phyloP scores from a whole-genome alignment of 92 coral and sea anemone species.

The Micromussa lordhowensis region DNA sequence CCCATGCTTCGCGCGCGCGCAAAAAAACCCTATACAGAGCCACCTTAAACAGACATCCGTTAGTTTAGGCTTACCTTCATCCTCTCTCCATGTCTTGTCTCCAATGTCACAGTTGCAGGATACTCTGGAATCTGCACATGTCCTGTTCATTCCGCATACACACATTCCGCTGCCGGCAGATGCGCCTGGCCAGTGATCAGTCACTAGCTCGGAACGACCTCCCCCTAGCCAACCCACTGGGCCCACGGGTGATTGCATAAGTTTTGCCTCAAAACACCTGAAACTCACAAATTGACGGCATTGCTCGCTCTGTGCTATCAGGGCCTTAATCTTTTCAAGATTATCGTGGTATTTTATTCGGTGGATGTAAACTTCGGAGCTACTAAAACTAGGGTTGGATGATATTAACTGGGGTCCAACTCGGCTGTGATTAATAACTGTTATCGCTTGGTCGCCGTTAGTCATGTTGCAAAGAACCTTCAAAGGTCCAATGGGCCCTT shows the following conservation, averaged over 20 bases:
- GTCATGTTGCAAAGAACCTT: constrained; percentile 87
- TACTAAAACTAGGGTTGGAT: not conserved
- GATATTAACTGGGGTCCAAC: constrained; percentile 11
- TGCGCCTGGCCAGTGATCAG: too few species aligned
- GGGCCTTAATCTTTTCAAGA: constrained; percentile 62
- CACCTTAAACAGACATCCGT: not conserved
- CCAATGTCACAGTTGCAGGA: constrained; percentile 96
- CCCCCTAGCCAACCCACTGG: constrained; percentile 67
- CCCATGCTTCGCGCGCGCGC: too few species aligned
- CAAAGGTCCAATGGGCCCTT: constrained; percentile 71
- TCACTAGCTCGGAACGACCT: constrained; percentile 32
- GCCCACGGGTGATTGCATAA: constrained; percentile 68
- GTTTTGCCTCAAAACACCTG: constrained; percentile 77
- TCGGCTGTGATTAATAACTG: constrained; percentile 75
- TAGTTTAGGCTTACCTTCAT: constrained; percentile 60
- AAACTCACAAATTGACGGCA: constrained; percentile 90
- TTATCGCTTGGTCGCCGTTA: constrained; percentile 48
- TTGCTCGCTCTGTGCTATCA: constrained; percentile 68
- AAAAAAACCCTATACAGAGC: too few species aligned
- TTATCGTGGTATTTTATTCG: constrained; percentile 55
- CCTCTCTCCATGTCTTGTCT: constrained; percentile 87
- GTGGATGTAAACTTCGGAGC: constrained; percentile 64
- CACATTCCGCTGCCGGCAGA: constrained; percentile 64
- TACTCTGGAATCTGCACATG: too few species aligned
- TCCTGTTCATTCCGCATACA: constrained; percentile 79